phyloP scores from a whole-genome alignment of 2,888 invertebrate species.

The Trachelus tabidus region DNA sequence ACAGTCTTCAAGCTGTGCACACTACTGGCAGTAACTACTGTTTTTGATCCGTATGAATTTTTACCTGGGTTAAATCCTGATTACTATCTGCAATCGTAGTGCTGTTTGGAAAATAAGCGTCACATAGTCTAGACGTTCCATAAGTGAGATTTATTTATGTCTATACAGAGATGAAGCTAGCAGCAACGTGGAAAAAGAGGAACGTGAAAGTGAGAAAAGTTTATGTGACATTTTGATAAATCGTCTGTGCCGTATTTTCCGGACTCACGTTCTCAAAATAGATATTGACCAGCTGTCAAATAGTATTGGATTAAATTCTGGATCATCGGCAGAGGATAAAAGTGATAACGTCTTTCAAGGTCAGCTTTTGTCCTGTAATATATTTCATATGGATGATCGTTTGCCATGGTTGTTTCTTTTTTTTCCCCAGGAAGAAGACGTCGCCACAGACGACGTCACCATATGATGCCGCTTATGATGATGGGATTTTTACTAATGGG shows the following conservation, averaged over 20 bases:
- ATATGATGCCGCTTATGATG: conserved; percentile 82
- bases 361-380: conserved; percentile 32
- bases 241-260: conserved; percentile 71
- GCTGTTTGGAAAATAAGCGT: not conserved
- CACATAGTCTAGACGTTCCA: not conserved
- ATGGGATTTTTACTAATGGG: conserved; percentile 82
- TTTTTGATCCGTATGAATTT: not conserved
- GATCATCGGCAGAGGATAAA: not conserved
- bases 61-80: not conserved
- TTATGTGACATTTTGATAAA: conserved; percentile 74
- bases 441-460: conserved; percentile 71
- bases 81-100: not conserved
- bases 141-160: not conserved
- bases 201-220: conserved; percentile 66
- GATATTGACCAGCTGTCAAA: conserved; percentile 66
- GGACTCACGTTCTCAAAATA: conserved; percentile 76
- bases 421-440: conserved; percentile 64
- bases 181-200: conserved; percentile 37
- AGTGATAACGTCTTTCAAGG: conserved; percentile 60
- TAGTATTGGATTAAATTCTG: conserved; percentile 11
- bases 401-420: not conserved
- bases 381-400: not conserved
- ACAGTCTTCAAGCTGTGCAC: not conserved
- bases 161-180: conserved; percentile 25
- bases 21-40: not conserved